Base-by-base conservation (phyloP, 2,888 invertebrate genomes). In the Ormyrus labotus region DNA sequence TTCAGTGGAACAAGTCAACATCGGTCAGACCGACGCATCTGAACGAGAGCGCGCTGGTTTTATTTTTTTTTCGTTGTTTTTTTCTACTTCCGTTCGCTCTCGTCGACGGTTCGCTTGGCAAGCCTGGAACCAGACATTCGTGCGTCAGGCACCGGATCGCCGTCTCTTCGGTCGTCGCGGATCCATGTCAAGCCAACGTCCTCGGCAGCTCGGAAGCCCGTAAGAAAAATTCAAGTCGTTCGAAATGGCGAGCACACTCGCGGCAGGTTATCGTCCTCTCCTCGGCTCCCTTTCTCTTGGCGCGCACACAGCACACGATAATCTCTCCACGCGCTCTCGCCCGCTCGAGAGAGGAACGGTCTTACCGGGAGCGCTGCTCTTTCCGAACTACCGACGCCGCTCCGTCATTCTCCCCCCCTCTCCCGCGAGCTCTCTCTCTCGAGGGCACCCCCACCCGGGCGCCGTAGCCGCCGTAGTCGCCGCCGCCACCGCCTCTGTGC, bases 311-410 rank as follows among this genome's bases (percentile, higher is more conserved):
- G 6, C 19, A 9, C 58, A 58, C 58, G 10, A 10, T 55, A 11
- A 19, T 19, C 34, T 34, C 34, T 34, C 34, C 73, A 53, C 55
- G 60, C 72, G 76, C 50, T 60, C 51, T n/a, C 50, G 71, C 47
- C 10, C 19, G 19, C 34, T 58, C 55, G 48, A 55, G n/a, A 64
- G 51, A 72, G 58, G 64, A 58, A 81, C 80, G 77, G 85, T 86
- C 87, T 86, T 83, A 85, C 82, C 86, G 85, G 85, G 84, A 87
- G 86, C 87, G 86, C 87, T 87, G 89, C 87, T 86, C 87, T 87
- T 87, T 86, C 87, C 85, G 86, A 89, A 90, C 90, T 90, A 87
- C 84, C 87, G 84, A 84, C 86, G 85, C 86, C 85, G 84, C 84
- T 83, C 83, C 63, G 83, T 81, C 82, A 9, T 61, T 73, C 84